These are phyloP conservation scores for Rynchops niger DNA, from an alignment of 2,113 vertebrate species.

Conservation along the genomic window DNA sequence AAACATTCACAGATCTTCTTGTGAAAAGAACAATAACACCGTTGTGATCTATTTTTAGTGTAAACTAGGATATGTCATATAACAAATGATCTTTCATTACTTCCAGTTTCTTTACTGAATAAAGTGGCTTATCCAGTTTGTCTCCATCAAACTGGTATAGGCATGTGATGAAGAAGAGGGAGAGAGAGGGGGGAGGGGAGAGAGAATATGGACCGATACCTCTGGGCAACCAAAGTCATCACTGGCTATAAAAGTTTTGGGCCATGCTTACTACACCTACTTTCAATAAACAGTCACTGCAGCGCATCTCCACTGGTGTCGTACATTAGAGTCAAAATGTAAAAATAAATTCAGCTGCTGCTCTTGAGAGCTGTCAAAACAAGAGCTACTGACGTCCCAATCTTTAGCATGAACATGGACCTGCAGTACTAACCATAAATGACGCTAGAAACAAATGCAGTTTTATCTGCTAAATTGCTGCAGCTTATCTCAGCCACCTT, in stretches of 20 bases:
- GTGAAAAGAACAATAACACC: neutral
- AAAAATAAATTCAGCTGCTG: conserved; percentile 10
- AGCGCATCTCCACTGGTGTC: neutral
- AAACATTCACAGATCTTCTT: neutral
- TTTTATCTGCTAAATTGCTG: neutral
- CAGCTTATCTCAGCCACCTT: neutral
- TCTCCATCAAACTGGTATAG: neutral
- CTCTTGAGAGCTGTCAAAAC: neutral
- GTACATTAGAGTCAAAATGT: neutral
- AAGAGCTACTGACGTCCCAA: neutral
- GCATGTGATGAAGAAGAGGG: neutral
- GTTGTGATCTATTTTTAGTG: neutral
- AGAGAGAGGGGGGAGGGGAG: neutral
- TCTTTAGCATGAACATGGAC: neutral
- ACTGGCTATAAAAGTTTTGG: neutral
- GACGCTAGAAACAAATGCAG: neutral
- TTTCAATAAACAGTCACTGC: neutral
- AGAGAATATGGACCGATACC: neutral
- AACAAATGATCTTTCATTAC: neutral
- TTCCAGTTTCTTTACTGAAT: neutral
- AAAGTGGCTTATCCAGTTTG: neutral
- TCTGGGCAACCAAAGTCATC: neutral
- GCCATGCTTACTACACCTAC: neutral
- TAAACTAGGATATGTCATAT: neutral
- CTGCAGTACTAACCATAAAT: neutral